A percentile compares a stretch with the other conserved stretches of the same genome.
Conservation (phyloP, 2,797 vertebrate species). For the Scyliorhinus canicula region DNA sequence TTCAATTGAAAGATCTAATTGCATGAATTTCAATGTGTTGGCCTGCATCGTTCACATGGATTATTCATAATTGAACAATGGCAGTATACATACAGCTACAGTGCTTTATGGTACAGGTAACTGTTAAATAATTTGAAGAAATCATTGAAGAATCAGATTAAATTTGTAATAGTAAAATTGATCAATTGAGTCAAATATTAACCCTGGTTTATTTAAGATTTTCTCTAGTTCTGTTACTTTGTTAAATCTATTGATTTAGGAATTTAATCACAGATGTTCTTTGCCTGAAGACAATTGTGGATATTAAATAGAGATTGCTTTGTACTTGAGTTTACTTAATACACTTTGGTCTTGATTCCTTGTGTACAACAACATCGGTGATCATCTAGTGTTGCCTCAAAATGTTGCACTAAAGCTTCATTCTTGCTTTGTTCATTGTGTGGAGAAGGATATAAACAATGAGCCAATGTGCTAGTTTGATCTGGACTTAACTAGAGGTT, state of each 20-base stretch:
- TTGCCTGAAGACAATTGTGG: background rate
- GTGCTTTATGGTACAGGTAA: background rate
- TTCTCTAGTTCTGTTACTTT: background rate
- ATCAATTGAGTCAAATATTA: constrained; percentile 6
- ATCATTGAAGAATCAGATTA: background rate
- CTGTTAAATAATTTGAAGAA: background rate
- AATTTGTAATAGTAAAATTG: background rate
- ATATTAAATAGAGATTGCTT: background rate
- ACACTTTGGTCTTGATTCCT: background rate
- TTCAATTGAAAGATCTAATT: constrained; percentile 12
- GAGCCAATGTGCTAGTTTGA: background rate
- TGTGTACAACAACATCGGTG: background rate
- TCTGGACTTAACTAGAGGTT: background rate
- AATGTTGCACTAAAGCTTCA: background rate
- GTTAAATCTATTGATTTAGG: background rate
- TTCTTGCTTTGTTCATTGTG: background rate
- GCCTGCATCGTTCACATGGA: background rate
- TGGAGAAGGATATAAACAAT: background rate
- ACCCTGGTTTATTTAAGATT: background rate
- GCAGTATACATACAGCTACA: background rate
- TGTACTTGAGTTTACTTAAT: background rate
- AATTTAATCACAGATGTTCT: background rate
- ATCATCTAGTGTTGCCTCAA: background rate
- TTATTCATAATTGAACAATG: background rate
- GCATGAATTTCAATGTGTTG: constrained; percentile 26